These are phyloP conservation scores for Petrolisthes cinctipes DNA, from an alignment of 2,888 invertebrate genomes.

Conservation along the genomic window DNA sequence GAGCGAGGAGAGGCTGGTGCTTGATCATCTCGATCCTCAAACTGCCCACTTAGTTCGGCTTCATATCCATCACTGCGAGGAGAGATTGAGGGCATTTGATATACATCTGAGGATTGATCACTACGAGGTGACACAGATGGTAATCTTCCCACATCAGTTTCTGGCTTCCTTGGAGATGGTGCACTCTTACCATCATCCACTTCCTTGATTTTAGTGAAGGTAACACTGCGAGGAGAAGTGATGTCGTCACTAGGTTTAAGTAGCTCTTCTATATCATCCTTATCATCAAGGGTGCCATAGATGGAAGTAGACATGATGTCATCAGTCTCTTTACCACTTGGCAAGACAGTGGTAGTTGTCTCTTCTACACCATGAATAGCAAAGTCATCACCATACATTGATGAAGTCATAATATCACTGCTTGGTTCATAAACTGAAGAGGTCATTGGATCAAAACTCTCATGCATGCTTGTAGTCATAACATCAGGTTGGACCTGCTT, in stretches of 20 bases:
- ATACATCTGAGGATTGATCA: slow-evolving; percentile 47
- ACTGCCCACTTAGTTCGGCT: slow-evolving; percentile 54
- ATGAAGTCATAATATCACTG: slow-evolving; percentile 63
- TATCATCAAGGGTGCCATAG: slow-evolving; percentile 56
- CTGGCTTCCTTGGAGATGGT: slow-evolving; percentile 18
- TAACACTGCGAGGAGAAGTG: slow-evolving; percentile 48
- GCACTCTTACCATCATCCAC: slow-evolving; percentile 26
- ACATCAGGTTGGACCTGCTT: slow-evolving; percentile 26
- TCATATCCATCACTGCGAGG: slow-evolving; percentile 58
- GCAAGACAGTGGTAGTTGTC: slow-evolving; percentile 32
- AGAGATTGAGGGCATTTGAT: slow-evolving; percentile 50
- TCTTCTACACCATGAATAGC: slow-evolving; percentile 44
- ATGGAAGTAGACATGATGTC: slow-evolving; percentile 64
- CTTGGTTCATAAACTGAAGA: slow-evolving; percentile 62
- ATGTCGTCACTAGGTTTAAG: slow-evolving; percentile 43
- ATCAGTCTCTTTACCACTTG: slow-evolving; percentile 34
- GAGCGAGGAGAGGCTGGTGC: slow-evolving; percentile 47
- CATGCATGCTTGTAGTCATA: slow-evolving; percentile 56
- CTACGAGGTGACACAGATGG: slow-evolving; percentile 46
- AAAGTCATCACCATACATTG: slow-evolving; percentile 64
- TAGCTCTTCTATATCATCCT: slow-evolving; percentile 15
- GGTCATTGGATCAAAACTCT: slow-evolving; percentile 59
- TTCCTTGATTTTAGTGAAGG: slow-evolving; percentile 36
- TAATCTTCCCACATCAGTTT: slow-evolving; percentile 29
- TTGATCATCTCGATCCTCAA: slow-evolving; percentile 44